phyloP scores from a whole-genome alignment of 2,113 vertebrate genomes.

The Antigone vipio region DNA sequence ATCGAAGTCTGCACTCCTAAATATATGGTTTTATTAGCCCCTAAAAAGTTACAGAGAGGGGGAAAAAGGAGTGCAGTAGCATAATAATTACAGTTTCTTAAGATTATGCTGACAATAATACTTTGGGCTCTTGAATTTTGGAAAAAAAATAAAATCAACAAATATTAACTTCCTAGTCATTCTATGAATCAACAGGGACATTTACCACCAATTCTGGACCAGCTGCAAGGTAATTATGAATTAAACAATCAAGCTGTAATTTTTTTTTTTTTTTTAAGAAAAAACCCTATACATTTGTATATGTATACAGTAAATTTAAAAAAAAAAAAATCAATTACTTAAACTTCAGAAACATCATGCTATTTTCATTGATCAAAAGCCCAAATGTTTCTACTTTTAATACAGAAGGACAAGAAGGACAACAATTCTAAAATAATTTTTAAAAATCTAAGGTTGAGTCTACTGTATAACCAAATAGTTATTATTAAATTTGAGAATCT shows the following conservation, averaged over 20 bases:
- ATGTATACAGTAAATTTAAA: slow-evolving; percentile 22
- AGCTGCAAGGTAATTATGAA: slow-evolving; percentile 49
- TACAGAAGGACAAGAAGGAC: not conserved
- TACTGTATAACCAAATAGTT: not conserved
- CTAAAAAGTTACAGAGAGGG: not conserved
- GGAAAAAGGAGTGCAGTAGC: not conserved
- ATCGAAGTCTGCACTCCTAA: not conserved
- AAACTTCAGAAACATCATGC: not conserved
- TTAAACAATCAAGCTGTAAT: slow-evolving; percentile 38
- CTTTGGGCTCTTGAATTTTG: slow-evolving; percentile 34
- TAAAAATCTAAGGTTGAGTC: not conserved
- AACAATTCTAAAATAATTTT: not conserved
- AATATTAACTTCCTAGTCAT: slow-evolving; percentile 58
- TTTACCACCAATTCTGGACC: slow-evolving; percentile 50
- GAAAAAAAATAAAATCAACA: slow-evolving; percentile 42
- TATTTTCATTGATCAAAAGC: not conserved
- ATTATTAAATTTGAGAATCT: not conserved
- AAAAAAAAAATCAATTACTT: not conserved
- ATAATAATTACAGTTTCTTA: not conserved
- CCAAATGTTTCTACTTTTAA: not conserved
- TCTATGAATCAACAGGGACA: slow-evolving; percentile 54
- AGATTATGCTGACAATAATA: slow-evolving; percentile 25
- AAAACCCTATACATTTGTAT: not conserved
- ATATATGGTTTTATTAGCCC: not conserved
- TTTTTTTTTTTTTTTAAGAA: slow-evolving; percentile 1